Percentiles rank a stretch among this genome's conserved stretches.
These are phyloP conservation scores for Myiotriccus ornatus DNA, from an alignment of 2,797 vertebrate genomes.

Conservation along the genomic window DNA sequence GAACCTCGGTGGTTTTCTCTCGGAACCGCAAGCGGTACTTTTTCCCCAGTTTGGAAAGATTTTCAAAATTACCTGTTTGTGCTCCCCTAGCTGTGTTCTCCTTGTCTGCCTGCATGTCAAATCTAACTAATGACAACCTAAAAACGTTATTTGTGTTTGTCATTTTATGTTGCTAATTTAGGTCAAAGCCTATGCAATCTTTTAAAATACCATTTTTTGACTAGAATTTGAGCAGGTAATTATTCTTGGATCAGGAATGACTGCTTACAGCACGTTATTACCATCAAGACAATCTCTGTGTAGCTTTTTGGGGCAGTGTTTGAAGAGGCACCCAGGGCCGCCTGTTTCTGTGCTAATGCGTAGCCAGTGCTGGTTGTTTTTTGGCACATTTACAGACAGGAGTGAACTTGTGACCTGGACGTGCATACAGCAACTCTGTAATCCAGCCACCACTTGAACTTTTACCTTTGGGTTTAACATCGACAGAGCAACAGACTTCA, in stretches of 20 bases:
- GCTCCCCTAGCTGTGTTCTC: not conserved
- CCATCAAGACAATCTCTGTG: not conserved
- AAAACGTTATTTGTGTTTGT: not conserved
- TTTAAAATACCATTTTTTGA: not conserved
- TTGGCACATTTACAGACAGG: not conserved
- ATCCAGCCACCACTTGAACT: slow-evolving; percentile 31
- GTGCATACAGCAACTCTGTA: not conserved
- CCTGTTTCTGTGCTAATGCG: not conserved
- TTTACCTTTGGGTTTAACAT: slow-evolving; percentile 12
- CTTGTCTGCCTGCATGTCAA: not conserved
- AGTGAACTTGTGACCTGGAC: not conserved
- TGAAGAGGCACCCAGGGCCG: not conserved
- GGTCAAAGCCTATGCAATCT: not conserved
- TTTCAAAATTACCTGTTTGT: not conserved
- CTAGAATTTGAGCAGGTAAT: slow-evolving; percentile 1
- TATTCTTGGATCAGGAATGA: not conserved
- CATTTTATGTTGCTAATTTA: not conserved
- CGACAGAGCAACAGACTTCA: not conserved
- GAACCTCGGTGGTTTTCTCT: not conserved
- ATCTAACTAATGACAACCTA: not conserved
- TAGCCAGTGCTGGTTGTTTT: not conserved
- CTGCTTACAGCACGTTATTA: not conserved
- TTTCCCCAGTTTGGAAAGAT: not conserved
- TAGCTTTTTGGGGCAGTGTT: not conserved
- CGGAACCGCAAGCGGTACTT: not conserved